Conservation (phyloP, 2,888 invertebrate species). For the Lithosia quadra region DNA sequence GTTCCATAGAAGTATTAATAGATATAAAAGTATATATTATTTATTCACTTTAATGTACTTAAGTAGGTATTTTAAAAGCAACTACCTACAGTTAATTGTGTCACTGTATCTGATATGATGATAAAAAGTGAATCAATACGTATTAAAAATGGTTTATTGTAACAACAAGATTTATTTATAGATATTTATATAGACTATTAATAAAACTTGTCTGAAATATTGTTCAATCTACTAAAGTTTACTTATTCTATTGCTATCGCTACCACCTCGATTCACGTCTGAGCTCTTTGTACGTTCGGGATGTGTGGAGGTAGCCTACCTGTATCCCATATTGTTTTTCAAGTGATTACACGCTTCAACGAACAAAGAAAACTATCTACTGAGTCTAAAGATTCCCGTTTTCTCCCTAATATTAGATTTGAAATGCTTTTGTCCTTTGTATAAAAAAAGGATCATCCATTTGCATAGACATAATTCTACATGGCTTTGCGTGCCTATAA, state of each 20-base stretch:
- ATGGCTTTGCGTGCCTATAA: conserved; percentile 24
- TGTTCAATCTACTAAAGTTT: not conserved
- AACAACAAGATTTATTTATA: not conserved
- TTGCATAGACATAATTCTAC: conserved; percentile 22
- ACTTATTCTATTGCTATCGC: not conserved
- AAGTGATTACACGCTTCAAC: conserved; percentile 71
- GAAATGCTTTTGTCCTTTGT: conserved; percentile 22
- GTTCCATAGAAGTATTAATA: too few relatives aligned
- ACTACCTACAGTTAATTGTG: too few relatives aligned
- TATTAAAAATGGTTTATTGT: not conserved
- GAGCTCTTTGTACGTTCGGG: conserved; percentile 3
- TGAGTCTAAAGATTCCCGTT: conserved; percentile 55
- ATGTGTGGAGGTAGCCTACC: not conserved
- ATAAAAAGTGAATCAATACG: too few relatives aligned
- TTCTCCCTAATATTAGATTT: conserved; percentile 61
- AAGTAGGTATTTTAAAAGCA: too few relatives aligned
- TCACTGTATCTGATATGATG: too few relatives aligned
- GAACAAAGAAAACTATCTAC: conserved; percentile 77
- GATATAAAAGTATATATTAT: too few relatives aligned
- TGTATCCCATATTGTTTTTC: conserved; percentile 53
- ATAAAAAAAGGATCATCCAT: not conserved
- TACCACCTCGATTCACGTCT: not conserved
- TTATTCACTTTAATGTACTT: too few relatives aligned
- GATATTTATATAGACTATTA: too few relatives aligned
- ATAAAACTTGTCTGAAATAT: too few relatives aligned